Base-by-base conservation (phyloP, 1,140 invertebrate species). In the Neuroterus valhalla region DNA sequence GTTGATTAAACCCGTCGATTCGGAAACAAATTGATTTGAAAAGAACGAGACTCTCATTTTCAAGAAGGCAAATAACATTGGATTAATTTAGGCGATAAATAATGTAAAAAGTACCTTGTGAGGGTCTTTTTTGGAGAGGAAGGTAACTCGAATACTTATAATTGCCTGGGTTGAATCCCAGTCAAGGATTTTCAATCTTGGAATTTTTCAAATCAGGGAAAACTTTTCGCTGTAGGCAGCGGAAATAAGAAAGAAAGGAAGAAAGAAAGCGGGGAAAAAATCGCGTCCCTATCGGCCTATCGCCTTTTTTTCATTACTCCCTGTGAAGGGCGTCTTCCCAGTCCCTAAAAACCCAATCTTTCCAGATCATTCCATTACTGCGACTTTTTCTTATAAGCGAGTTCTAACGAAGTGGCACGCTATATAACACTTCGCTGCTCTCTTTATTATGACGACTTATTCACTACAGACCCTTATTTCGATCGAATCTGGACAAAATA, bases 171-270 rank as follows among this genome's bases (percentile, higher is more conserved):
- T 77, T 74, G 70, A 77, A 74, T 70, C 71, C 73, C 72, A 69
- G 71, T 77, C 71, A 74, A 77, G 71, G 70, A 77, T 77, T 77
- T 74, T 77, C 73, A 77, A 77, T 77, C 76, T n/a, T 43, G 19
- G 5, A 21, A 50, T 52, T 43, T 70, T 70, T 46, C 6, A 14
- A 12, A 38, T 8, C 23, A 62, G 55, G 26, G 26, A 62, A 62
- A 62, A 62, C 23, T 62, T 62, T 62, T 26, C 55, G 11, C 23
- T 23, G 23, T 23, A 62, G 55, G 6, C 42, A 68, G n/a, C 66
- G 66, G 38, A 43, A 66, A 66, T 38, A 12, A 15, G 68, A 71
- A 70, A 38, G 67, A 42, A 55, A 67, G 71, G 42, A 71, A 38
- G 42, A 68, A 68, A 72, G 74, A 70, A 69, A 68, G 68, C 69